phyloP scores from a whole-genome alignment of 2,113 vertebrate species.

The Microcebus tavaratra region DNA sequence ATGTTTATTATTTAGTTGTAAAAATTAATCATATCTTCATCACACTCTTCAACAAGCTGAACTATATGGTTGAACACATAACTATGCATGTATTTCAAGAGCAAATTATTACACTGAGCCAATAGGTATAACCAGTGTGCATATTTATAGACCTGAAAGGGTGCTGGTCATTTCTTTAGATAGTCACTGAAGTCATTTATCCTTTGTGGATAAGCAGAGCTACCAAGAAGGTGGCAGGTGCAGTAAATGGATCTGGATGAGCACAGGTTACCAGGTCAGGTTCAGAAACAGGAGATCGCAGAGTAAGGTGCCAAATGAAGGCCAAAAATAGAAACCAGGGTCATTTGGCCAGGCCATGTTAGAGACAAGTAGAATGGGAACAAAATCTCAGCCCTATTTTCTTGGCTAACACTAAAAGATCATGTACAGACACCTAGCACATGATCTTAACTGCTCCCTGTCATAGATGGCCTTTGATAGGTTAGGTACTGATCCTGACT shows the following conservation, averaged over 20 bases:
- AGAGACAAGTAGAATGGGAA: neutral
- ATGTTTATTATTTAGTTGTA: neutral
- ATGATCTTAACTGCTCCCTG: neutral
- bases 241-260: constrained; percentile 11
- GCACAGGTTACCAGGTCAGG: neutral
- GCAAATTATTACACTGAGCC: neutral
- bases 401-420: neutral
- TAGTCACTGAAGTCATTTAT: neutral
- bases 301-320: neutral
- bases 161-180: neutral
- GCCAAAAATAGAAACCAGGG: neutral
- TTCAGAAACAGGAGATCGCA: constrained; percentile 12
- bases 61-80: neutral
- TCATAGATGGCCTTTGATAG: neutral
- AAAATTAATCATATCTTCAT: neutral
- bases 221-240: neutral
- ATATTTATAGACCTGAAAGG: constrained; percentile 1
- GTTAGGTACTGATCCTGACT: neutral
- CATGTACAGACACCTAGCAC: neutral
- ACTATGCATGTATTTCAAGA: neutral
- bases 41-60: neutral
- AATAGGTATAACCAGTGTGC: neutral
- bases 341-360: neutral
- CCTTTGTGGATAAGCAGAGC: neutral
- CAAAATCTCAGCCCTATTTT: neutral